These are phyloP conservation scores for Epizoanthus illoricatus DNA, from an alignment of 92 coral and sea anemone species.

Conservation along the genomic window DNA sequence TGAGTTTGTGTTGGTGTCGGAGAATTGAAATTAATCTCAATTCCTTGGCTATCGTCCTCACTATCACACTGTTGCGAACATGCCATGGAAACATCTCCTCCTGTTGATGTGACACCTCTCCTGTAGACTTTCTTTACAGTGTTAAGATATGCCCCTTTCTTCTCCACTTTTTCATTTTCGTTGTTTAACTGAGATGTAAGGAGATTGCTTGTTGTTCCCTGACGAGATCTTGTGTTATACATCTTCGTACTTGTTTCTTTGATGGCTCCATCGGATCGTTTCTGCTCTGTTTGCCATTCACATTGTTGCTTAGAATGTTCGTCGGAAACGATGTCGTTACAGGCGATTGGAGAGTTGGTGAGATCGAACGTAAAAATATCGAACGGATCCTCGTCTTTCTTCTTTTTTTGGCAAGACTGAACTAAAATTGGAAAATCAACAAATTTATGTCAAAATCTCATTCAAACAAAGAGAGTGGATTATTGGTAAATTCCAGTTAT, in stretches of 20 bases:
- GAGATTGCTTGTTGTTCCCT: slow-evolving; percentile 1
- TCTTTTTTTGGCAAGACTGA: slow-evolving; percentile 17
- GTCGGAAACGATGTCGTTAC: background rate
- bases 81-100: background rate
- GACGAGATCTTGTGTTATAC: slow-evolving; percentile 16
- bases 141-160: background rate
- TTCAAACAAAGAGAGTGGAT: no score
- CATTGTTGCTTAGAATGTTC: slow-evolving; percentile 8
- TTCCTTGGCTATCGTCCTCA: slow-evolving; percentile 14
- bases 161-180: background rate
- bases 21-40: slow-evolving; percentile 7
- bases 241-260: slow-evolving; percentile 6
- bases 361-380: slow-evolving; percentile 72
- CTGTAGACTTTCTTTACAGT: background rate
- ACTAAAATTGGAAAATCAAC: background rate
- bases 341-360: slow-evolving; percentile 56
- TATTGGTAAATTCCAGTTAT: no score
- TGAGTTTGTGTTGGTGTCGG: background rate
- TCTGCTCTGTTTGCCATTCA: background rate
- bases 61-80: background rate
- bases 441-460: no score
- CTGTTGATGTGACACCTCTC: background rate
- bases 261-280: slow-evolving; percentile 22
- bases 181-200: background rate
- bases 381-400: slow-evolving; percentile 59